phyloP scores from a whole-genome alignment of 2,888 invertebrate species.

The Coenonympha arcania region DNA sequence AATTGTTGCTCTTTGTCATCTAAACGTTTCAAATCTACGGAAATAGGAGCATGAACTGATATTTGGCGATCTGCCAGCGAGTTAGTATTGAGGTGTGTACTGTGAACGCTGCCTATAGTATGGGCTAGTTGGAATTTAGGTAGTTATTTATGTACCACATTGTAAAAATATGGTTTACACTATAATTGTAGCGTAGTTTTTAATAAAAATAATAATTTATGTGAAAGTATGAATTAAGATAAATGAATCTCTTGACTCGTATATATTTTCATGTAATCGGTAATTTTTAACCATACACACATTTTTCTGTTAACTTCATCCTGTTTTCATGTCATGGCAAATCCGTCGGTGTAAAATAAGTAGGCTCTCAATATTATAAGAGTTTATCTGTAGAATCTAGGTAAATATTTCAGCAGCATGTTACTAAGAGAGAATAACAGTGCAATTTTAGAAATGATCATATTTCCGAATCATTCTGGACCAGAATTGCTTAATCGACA shows the following conservation, averaged over 20 bases:
- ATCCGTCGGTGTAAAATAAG: no score
- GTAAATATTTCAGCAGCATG: no score
- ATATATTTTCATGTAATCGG: no score
- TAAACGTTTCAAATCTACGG: conserved; percentile 43
- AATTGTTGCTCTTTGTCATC: conserved; percentile 31
- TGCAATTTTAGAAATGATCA: not conserved
- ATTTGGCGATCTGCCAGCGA: conserved; percentile 45
- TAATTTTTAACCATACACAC: no score
- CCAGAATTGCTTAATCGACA: conserved; percentile 10
- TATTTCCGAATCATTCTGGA: not conserved
- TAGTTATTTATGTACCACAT: not conserved
- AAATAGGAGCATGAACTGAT: conserved; percentile 48
- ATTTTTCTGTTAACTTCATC: no score
- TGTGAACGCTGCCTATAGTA: not conserved
- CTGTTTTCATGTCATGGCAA: no score
- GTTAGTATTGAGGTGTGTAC: conserved; percentile 18
- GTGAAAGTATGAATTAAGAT: not conserved
- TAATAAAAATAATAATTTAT: no score
- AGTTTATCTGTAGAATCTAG: no score
- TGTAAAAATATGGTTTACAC: no score
- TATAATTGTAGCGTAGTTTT: no score
- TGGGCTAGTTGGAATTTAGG: not conserved
- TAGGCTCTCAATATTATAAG: no score
- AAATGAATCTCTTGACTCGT: no score
- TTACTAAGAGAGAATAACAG: not conserved